These are phyloP conservation scores for Collichthys lucidus DNA, from an alignment of 2,113 vertebrate genomes.

Conservation along the genomic window DNA sequence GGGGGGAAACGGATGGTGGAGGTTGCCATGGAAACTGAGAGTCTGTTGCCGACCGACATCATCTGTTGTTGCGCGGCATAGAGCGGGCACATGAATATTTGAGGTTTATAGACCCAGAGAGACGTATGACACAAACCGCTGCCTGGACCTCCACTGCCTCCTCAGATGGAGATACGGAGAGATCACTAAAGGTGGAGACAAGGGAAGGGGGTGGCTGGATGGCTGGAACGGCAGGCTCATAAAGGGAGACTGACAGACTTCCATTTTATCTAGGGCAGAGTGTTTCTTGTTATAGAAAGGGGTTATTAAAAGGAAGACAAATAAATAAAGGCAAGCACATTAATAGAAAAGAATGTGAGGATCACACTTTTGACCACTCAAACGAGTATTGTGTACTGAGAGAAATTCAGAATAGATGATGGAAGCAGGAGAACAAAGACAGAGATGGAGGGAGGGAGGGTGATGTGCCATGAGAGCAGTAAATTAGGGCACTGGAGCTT, in stretches of 20 bases:
- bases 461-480: conserved; percentile 64
- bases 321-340: conserved; percentile 19
- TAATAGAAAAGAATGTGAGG: not conserved
- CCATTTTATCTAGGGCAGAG: conserved; percentile 65
- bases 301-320: conserved; percentile 21
- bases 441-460: conserved; percentile 35
- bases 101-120: conserved; percentile 71
- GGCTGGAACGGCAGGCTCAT: conserved; percentile 44
- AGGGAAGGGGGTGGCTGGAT: conserved; percentile 11
- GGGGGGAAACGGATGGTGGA: conserved; percentile 42
- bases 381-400: conserved; percentile 27
- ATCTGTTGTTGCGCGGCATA: conserved; percentile 57
- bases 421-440: conserved; percentile 54
- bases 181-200: conserved; percentile 20
- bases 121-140: conserved; percentile 36
- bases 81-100: conserved; percentile 76
- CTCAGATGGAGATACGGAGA: conserved; percentile 32
- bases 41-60: conserved; percentile 73
- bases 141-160: conserved; percentile 26
- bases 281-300: conserved; percentile 40
- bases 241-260: conserved; percentile 52
- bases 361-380: conserved; percentile 21
- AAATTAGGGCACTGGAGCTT: conserved; percentile 73
- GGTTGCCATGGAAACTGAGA: conserved; percentile 82
- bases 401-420: conserved; percentile 43